Evolutionary conservation across 37 sponge, comb jelly and placozoan genomes (phyloP).

Genomic region (Theonella swinhoei): DNA sequence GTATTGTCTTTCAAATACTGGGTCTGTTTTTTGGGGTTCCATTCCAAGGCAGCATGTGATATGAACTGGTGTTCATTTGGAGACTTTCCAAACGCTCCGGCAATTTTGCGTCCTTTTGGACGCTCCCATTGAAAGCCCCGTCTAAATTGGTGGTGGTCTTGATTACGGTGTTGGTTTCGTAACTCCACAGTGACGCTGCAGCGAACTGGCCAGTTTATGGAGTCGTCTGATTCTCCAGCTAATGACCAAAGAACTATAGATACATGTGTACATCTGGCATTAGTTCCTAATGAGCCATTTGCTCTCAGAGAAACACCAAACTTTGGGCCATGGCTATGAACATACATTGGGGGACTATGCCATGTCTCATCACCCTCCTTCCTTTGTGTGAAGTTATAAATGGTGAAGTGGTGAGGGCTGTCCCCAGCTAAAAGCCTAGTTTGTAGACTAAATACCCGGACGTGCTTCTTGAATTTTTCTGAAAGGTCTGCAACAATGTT

Average conservation of each 20-base stretch:
- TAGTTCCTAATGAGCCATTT: too few species aligned
- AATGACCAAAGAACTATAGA: background rate
- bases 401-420: background rate
- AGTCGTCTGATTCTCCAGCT: background rate
- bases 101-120: too few species aligned
- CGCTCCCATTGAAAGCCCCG: too few species aligned
- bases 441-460: too few species aligned
- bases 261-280: background rate
- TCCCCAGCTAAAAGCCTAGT: too few species aligned
- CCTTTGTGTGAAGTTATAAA: background rate
- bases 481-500: too few species aligned
- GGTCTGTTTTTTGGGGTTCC: background rate
- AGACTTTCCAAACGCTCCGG: background rate
- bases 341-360: background rate
- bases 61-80: background rate
- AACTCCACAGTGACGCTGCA: background rate
- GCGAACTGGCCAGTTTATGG: background rate
- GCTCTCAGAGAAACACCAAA: background rate
- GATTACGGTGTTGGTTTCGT: background rate
- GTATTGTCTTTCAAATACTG: background rate
- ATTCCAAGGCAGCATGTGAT: background rate
- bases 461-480: too few species aligned
- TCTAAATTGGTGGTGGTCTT: too few species aligned
- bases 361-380: too few species aligned
- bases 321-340: background rate